Evolutionary conservation across 2,888 invertebrate genomes (phyloP), one percentile per base, ranked within the genome.

Genomic region (Linnaemya vulpina): DNA sequence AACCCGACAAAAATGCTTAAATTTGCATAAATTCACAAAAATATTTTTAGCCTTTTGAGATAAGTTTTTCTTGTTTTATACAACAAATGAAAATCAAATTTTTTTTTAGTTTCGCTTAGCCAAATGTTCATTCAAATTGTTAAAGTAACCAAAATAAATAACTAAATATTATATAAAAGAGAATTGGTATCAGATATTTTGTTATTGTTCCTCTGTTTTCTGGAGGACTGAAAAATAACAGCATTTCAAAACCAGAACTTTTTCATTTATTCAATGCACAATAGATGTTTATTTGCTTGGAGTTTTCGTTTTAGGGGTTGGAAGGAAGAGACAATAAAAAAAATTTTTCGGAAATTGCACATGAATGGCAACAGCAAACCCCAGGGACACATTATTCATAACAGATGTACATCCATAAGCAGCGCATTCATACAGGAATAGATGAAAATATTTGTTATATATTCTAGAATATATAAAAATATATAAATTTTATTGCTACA

Each of bases 361-460:
- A 49, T 67, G 67, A 76, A 76, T 76, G 55, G 76, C 55, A 67
- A 67, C 35, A 38, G 68, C 68, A 76, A 67, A 60, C 68, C 17
- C 68, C 10, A 51, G 68, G 60, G 68, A 60, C 38, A 77, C 77
- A 77, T 77, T 77, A 68, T 68, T 77, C 68, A 77, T 60, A 60
- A 68, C 68, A 77, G 77, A 60, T 77, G 77, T 25, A 49, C 67
- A 58, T 58, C 67, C 22, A 55, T 17, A 13, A 49, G 46, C 11
- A 15, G 60, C 60, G 4, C 20, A 73, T 46, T 43, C 58, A 71
- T 15, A 46, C 17, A 30, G 1, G 30, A 13, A 17, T 13, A 3
- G 9, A 17, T 60, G n/a, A 0, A 46, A 43, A 25, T 63, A 63
- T 63, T 46, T 43, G 13, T 40, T 63, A 43, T n/a, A n/a, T n/a